phyloP scores from a whole-genome alignment of 2,797 vertebrate genomes.

The Hippopotamyrus pictus region DNA sequence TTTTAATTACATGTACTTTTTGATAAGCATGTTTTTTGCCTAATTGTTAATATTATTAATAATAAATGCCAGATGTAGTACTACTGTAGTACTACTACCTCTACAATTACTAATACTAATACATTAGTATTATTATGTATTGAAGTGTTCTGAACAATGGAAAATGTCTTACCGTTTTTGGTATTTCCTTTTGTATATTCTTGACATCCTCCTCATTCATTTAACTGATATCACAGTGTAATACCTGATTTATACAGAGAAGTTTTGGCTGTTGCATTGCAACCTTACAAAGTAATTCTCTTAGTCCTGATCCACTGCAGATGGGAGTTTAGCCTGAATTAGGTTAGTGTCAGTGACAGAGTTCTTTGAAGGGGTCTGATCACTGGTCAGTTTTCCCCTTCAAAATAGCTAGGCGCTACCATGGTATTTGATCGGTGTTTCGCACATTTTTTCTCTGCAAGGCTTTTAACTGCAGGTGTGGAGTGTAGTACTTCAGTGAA shows the following conservation, averaged over 20 bases:
- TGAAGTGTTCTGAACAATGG: conserved; percentile 36
- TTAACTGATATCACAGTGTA: conserved; percentile 31
- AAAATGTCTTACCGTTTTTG: conserved; percentile 55
- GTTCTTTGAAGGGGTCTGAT: conserved; percentile 42
- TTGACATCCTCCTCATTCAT: conserved; percentile 33
- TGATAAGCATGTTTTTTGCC: neutral
- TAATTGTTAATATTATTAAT: neutral
- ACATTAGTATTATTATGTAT: conserved; percentile 13
- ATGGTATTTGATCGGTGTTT: conserved; percentile 56
- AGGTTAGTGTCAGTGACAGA: neutral
- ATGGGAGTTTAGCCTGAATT: neutral
- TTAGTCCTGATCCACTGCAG: neutral
- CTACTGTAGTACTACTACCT: neutral
- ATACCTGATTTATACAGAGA: neutral
- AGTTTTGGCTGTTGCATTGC: neutral
- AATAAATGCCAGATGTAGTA: neutral
- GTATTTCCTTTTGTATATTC: conserved; percentile 40
- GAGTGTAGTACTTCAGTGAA: neutral
- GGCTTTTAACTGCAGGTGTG: neutral
- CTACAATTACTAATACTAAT: neutral
- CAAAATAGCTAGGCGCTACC: conserved; percentile 48
- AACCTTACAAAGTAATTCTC: neutral
- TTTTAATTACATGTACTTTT: neutral
- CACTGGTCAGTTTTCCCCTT: conserved; percentile 60
- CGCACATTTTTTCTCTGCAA: conserved; percentile 61